phyloP scores from a whole-genome alignment of 1,140 invertebrate species.

The Ceratitis capitata region DNA sequence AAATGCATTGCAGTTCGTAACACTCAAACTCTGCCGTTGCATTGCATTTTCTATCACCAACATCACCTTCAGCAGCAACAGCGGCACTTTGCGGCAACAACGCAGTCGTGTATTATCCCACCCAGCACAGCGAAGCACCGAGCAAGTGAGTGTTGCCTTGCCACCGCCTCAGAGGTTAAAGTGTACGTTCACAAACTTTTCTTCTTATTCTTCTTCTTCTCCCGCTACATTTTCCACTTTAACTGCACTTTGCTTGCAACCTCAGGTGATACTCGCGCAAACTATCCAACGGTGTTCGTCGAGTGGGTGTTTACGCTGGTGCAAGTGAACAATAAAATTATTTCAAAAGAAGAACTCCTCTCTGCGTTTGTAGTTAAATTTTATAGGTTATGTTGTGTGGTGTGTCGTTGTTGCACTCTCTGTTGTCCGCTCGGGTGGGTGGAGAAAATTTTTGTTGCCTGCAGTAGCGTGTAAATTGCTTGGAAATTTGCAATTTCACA shows the following conservation, averaged over 20 bases:
- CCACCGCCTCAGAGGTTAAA: constrained; percentile 23
- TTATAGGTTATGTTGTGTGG: constrained; percentile 6
- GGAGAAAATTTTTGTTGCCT: constrained; percentile 23
- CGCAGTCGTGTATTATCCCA: constrained; percentile 15
- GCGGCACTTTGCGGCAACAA: neutral
- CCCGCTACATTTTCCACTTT: neutral
- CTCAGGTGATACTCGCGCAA: neutral
- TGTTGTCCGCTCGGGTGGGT: neutral
- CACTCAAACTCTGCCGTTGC: neutral
- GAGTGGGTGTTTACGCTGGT: constrained; percentile 16
- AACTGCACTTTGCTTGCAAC: neutral
- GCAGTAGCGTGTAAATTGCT: constrained; percentile 43
- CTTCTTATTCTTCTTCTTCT: neutral
- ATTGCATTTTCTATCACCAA: constrained; percentile 14
- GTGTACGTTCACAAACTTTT: constrained; percentile 30
- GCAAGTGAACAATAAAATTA: neutral
- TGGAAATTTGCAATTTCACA: constrained; percentile 44
- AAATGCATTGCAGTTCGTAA: neutral
- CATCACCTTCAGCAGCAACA: too few species aligned
- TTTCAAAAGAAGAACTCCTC: neutral
- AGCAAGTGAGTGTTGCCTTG: neutral
- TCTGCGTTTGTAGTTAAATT: neutral
- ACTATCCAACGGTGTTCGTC: neutral
- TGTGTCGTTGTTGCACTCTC: neutral
- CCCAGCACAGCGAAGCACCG: neutral